Percentiles rank a stretch among this genome's conserved stretches.
Conservation (phyloP, 2,888 invertebrate genomes). For the Tiliacea citrago region DNA sequence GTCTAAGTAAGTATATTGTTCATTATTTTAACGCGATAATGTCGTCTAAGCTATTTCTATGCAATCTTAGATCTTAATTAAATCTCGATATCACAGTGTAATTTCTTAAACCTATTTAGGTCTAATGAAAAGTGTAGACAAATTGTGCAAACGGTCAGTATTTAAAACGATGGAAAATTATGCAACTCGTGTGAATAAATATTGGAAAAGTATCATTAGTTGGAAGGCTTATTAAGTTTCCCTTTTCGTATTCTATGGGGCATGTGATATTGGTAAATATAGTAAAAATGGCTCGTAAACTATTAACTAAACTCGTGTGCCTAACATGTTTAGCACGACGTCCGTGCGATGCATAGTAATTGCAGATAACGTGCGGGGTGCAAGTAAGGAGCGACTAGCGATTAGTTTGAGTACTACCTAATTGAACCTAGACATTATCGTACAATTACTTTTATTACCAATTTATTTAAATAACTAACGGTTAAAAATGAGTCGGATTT, state of each 20-base stretch:
- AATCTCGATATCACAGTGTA: conserved; percentile 66
- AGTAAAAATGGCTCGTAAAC: conserved; percentile 64
- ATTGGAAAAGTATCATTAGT: conserved; percentile 1
- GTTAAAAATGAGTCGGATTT: neutral
- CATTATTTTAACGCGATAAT: conserved; percentile 70
- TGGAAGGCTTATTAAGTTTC: conserved; percentile 26
- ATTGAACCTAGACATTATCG: neutral
- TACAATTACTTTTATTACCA: neutral
- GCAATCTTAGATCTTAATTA: conserved; percentile 68
- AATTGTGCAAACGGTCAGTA: conserved; percentile 26
- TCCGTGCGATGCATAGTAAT: conserved; percentile 73
- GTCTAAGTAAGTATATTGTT: conserved; percentile 63
- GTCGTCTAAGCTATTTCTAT: conserved; percentile 67
- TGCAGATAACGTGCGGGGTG: conserved; percentile 61
- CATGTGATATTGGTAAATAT: conserved; percentile 55
- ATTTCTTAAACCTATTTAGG: conserved; percentile 62
- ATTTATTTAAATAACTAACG: neutral
- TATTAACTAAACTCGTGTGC: conserved; percentile 68
- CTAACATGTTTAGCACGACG: conserved; percentile 68
- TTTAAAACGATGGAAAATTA: conserved; percentile 39
- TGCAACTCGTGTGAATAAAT: conserved; percentile 9
- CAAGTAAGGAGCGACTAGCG: conserved; percentile 54
- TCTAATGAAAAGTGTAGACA: conserved; percentile 59
- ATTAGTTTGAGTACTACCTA: neutral
- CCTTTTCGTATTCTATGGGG: conserved; percentile 40